Base-by-base conservation (phyloP, 2,888 invertebrate species). In the Lampropteryx suffumata region DNA sequence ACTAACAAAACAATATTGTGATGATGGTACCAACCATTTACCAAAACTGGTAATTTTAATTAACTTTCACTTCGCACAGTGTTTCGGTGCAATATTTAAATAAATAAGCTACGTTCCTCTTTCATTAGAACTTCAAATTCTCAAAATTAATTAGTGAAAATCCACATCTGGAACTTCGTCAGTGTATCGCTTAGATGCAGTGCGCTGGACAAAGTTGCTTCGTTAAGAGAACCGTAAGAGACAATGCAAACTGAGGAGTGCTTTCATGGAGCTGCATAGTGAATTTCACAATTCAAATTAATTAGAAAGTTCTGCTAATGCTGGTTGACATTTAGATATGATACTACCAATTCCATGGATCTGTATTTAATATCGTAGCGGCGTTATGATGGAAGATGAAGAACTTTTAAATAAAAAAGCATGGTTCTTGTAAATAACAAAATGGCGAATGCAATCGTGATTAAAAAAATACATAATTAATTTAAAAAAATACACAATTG, bases 151-250 rank as follows among this genome's bases (percentile, higher is more conserved):
- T 30, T 42, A 33, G 30, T 21, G 12, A 30, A 33, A 26, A 11
- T 39, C 34, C 28, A 34, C 21, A 24, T 26, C 14, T 14, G 9
- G 9, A 41, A 44, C 27, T 40, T 48, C 13, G n/a, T n/a, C 3
- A 35, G n/a, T 30, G 26, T 50, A 40, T 45, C 26, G 29, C 28
- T 40, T 34, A 39, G 29, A 29, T 32, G 44, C 45, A 45, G 40
- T 11, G 24, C 39, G 9, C 10, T 26, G 14, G 30, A 26, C 34
- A 40, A 55, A 55, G 43, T 55, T 55, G 27, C 37, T 55, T 55
- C 50, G 50, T 55, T 55, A 55, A 24, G 42, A 43, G 50, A 50
- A 24, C 7, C 34, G 49, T 33, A 34, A 34, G 55, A 40, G 47
- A 50, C 55, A 50, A 55, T 37, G 35, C 47, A 46, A 46, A 50